phyloP scores from a whole-genome alignment of 1,140 invertebrate species.

The Eumaeus atala region DNA sequence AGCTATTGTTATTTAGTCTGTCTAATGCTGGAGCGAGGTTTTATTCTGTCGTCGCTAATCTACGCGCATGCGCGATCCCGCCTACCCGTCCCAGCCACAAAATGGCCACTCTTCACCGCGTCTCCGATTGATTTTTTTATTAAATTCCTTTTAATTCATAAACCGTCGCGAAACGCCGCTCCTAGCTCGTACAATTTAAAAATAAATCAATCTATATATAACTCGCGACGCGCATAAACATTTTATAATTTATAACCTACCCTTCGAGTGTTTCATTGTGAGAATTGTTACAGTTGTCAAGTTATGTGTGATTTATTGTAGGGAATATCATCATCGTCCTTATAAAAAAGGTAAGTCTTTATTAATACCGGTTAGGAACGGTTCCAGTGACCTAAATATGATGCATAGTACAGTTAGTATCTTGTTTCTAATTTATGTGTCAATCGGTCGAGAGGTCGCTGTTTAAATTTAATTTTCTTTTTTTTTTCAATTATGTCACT shows the following conservation, averaged over 20 bases:
- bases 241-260: constrained; percentile 6
- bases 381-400: constrained; percentile 39
- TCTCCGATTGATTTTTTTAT: constrained; percentile 12
- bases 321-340: neutral
- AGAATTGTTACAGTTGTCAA: neutral
- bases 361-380: neutral
- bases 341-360: neutral
- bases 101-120: neutral
- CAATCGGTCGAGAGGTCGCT: constrained; percentile 14
- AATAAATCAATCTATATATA: constrained; percentile 10
- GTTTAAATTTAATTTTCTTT: constrained; percentile 7
- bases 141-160: constrained; percentile 1
- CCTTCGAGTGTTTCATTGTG: neutral
- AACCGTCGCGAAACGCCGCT: constrained; percentile 1
- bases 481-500: constrained; percentile 12
- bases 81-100: neutral
- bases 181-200: neutral
- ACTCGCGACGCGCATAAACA: neutral
- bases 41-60: neutral
- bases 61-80: neutral
- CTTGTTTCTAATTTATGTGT: constrained; percentile 13
- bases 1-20: constrained; percentile 7
- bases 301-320: neutral
- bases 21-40: neutral
- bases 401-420: constrained; percentile 41